Percentiles rank a stretch among this genome's conserved stretches.
These are phyloP conservation scores for Blennius ocellaris DNA, from an alignment of 2,113 vertebrate species.

Conservation along the genomic window DNA sequence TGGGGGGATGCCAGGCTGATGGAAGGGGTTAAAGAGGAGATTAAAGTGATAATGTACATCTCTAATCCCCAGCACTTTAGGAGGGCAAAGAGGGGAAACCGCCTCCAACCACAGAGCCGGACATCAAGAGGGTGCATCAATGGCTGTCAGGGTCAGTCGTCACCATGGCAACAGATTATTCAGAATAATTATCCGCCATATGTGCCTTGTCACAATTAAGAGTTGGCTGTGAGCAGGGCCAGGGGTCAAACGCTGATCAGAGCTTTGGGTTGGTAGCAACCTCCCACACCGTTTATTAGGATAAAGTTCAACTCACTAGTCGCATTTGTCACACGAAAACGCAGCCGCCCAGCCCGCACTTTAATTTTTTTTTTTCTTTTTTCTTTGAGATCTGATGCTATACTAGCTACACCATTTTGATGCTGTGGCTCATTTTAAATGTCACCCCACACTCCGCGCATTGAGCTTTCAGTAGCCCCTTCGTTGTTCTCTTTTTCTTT, in stretches of 20 bases:
- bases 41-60: conserved; percentile 79
- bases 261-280: conserved; percentile 32
- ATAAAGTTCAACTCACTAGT: conserved; percentile 34
- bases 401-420: conserved; percentile 16
- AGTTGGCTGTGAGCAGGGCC: conserved; percentile 58
- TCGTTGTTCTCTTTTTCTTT: no score
- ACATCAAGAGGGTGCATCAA: conserved; percentile 42
- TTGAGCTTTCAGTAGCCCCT: conserved; percentile 25
- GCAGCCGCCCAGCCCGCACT: conserved; percentile 10
- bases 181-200: conserved; percentile 72
- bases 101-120: conserved; percentile 40
- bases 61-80: conserved; percentile 74
- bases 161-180: conserved; percentile 73
- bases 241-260: conserved; percentile 66
- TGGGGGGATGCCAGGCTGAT: conserved; percentile 26
- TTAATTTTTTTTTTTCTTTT: conserved; percentile 15
- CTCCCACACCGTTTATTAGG: conserved; percentile 32
- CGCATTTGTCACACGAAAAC: conserved; percentile 41
- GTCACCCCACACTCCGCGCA: conserved; percentile 31
- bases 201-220: conserved; percentile 76
- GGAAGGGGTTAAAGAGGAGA: conserved; percentile 75
- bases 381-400: conserved; percentile 9
- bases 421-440: conserved; percentile 40
- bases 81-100: conserved; percentile 58
- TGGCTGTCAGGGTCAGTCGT: conserved; percentile 51